A percentile compares a stretch with the other conserved stretches of the same genome.
Conservation (phyloP, 2,888 invertebrate species). For the Vandiemenella viatica region DNA sequence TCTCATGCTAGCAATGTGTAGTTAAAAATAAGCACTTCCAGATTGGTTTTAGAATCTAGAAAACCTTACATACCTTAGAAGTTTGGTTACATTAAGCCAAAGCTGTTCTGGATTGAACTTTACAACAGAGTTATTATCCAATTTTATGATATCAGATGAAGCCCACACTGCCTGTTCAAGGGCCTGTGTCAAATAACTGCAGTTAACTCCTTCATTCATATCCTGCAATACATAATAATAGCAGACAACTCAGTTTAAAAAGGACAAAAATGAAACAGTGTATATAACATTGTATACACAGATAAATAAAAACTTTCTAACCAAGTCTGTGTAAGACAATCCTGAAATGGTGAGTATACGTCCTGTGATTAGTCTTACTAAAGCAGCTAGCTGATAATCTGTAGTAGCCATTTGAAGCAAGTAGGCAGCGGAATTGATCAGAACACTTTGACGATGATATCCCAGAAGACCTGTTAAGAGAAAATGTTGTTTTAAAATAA, state of each 20-base stretch:
- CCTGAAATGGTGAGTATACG: not conserved
- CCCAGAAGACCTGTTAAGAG: conserved; percentile 30
- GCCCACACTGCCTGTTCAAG: conserved; percentile 11
- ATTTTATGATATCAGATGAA: not conserved
- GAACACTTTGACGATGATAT: conserved; percentile 42
- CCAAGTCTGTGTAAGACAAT: not conserved
- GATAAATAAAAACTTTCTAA: not conserved
- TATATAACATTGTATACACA: no score
- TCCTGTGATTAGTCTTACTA: conserved; percentile 41
- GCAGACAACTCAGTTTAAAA: no score
- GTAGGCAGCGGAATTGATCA: conserved; percentile 43
- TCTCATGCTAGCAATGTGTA: no score
- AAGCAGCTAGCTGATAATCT: conserved; percentile 41
- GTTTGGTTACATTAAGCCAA: conserved; percentile 7
- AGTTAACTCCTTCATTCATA: not conserved
- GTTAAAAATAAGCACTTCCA: no score
- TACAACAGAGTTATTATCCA: not conserved
- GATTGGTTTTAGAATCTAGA: no score
- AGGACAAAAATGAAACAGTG: no score
- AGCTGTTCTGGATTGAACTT: conserved; percentile 5
- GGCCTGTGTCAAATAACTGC: conserved; percentile 7
- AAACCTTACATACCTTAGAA: conserved; percentile 6
- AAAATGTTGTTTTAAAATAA: no score
- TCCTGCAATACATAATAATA: conserved; percentile 1
- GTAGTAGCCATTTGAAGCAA: conserved; percentile 42